Evolutionary conservation across 1,140 invertebrate species (phyloP).

Genomic region (Drosophila pectinifera): DNA sequence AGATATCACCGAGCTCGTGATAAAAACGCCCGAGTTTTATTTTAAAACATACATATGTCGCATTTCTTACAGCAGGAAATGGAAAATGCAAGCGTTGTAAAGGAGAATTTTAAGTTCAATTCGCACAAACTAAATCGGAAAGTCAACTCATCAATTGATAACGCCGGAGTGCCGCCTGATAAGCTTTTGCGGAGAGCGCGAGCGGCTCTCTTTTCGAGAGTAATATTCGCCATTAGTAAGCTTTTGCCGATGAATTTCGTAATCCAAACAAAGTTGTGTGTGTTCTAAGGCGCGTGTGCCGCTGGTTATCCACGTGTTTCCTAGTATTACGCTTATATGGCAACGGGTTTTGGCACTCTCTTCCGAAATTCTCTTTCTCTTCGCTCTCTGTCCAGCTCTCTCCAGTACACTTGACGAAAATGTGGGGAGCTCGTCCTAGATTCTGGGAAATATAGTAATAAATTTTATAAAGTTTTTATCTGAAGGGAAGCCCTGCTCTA

Average conservation of each 20-base stretch:
- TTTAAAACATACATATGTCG: conserved; percentile 11
- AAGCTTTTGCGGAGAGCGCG: conserved; percentile 27
- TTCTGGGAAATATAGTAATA: no score
- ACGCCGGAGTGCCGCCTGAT: conserved; percentile 43
- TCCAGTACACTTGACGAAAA: neutral
- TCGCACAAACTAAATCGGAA: conserved; percentile 6
- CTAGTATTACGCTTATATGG: conserved; percentile 13
- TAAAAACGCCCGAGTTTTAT: conserved; percentile 14
- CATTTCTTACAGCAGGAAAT: conserved; percentile 41
- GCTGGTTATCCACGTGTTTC: conserved; percentile 45
- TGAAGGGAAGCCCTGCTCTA: no score
- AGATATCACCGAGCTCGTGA: conserved; percentile 37
- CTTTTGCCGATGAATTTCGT: conserved; percentile 42
- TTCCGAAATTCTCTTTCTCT: neutral
- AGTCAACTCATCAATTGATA: conserved; percentile 54
- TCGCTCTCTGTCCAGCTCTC: neutral
- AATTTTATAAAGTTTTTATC: no score
- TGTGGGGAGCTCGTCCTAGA: neutral
- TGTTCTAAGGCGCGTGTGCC: conserved; percentile 43
- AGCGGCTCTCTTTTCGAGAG: neutral
- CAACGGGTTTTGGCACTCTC: conserved; percentile 11
- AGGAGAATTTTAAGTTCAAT: conserved; percentile 22
- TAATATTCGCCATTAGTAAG: conserved; percentile 23
- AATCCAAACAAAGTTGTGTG: conserved; percentile 41
- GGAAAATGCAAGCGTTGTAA: conserved; percentile 40